Evolutionary conservation across 2,888 invertebrate genomes (phyloP).

Genomic region (Spilosoma lubricipeda): DNA sequence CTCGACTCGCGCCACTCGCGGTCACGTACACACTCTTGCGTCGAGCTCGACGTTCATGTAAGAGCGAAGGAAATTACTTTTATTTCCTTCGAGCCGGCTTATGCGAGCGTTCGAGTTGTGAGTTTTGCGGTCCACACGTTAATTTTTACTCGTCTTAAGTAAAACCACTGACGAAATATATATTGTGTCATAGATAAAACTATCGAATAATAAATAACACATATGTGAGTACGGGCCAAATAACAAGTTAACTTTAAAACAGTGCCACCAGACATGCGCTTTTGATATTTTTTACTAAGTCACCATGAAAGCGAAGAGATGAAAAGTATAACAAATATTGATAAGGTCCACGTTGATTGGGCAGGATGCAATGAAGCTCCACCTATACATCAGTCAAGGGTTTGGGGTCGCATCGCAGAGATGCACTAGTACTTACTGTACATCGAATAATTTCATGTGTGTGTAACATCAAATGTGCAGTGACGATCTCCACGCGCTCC

Average conservation of each 20-base stretch:
- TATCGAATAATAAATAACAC: no score
- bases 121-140: no score
- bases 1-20: no score
- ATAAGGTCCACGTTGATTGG: not conserved
- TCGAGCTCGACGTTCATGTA: no score
- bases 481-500: not conserved
- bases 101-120: no score
- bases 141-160: no score
- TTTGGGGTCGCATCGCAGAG: not conserved
- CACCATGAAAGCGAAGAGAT: not conserved
- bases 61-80: no score
- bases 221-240: no score
- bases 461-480: not conserved
- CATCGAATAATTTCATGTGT: not conserved
- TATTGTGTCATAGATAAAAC: no score
- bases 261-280: not conserved
- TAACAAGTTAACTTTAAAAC: not conserved
- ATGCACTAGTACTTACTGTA: not conserved
- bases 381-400: not conserved
- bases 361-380: not conserved
- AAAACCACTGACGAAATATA: no score
- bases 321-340: not conserved
- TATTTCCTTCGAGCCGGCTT: no score
- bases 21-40: no score
- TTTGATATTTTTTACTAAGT: not conserved